These are phyloP conservation scores for Eurypyga helias DNA, from an alignment of 2,113 vertebrate genomes.

Conservation along the genomic window DNA sequence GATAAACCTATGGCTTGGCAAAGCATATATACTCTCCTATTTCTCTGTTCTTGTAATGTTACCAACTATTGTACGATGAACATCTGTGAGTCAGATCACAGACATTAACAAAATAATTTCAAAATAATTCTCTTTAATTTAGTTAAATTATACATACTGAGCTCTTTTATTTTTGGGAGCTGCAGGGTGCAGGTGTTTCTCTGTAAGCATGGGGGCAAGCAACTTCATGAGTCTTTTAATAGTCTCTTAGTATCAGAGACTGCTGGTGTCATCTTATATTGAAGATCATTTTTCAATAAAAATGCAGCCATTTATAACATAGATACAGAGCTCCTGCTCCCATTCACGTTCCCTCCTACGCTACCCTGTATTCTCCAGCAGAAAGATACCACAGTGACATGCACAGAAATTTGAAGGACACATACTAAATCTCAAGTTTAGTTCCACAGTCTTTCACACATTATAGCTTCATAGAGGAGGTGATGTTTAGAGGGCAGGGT, in stretches of 20 bases:
- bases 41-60: not conserved
- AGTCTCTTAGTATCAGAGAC: not conserved
- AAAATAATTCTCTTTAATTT: slow-evolving; percentile 26
- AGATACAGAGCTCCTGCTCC: slow-evolving; percentile 13
- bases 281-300: slow-evolving; percentile 12
- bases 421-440: not conserved
- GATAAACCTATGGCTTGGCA: not conserved
- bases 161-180: slow-evolving; percentile 17
- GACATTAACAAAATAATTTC: not conserved
- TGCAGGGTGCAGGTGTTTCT: slow-evolving; percentile 11
- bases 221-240: slow-evolving; percentile 27
- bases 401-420: not conserved
- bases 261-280: not conserved
- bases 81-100: slow-evolving; percentile 39
- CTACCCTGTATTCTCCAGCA: not conserved
- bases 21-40: not conserved
- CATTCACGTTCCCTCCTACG: slow-evolving; percentile 14
- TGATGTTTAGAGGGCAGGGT: not conserved
- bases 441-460: not conserved
- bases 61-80: not conserved
- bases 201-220: not conserved
- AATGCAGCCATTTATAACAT: not conserved
- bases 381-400: not conserved
- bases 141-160: slow-evolving; percentile 8
- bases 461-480: not conserved